Percentiles rank a stretch among this genome's conserved stretches.
These are phyloP conservation scores for Trypoxylon attenuatum DNA, from an alignment of 2,888 invertebrate genomes.

Conservation along the genomic window DNA sequence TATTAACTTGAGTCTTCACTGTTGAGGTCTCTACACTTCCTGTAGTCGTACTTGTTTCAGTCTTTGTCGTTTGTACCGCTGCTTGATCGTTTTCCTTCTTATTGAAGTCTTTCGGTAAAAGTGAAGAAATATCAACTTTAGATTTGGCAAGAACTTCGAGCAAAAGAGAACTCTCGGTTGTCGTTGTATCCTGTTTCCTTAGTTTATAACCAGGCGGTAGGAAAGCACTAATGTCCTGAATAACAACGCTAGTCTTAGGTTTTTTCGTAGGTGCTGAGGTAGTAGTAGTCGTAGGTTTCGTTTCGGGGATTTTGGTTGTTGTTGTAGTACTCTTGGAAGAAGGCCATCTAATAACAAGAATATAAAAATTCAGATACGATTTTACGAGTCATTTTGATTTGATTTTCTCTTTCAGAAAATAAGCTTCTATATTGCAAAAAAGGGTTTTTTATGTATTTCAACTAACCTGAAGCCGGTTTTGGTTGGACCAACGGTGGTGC, in stretches of 20 bases:
- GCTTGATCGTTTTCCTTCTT: conserved; percentile 61
- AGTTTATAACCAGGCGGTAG: conserved; percentile 82
- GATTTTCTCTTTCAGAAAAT: too few relatives aligned
- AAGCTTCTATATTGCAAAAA: background rate
- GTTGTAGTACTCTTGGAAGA: conserved; percentile 36
- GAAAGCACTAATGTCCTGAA: conserved; percentile 78
- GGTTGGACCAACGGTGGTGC: background rate
- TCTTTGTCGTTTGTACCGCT: conserved; percentile 58
- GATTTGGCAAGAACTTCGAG: conserved; percentile 69
- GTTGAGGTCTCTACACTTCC: conserved; percentile 1
- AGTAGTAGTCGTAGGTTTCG: conserved; percentile 25
- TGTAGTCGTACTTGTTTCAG: conserved; percentile 55
- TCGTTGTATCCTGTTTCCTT: conserved; percentile 71
- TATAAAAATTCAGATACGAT: too few relatives aligned
- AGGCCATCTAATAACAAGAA: conserved; percentile 43
- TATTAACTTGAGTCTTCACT: conserved; percentile 52
- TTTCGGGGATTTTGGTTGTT: conserved; percentile 22
- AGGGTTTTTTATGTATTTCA: background rate
- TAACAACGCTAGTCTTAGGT: conserved; percentile 27
- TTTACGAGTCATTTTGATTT: too few relatives aligned
- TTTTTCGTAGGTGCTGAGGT: conserved; percentile 18
- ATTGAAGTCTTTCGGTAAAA: conserved; percentile 81
- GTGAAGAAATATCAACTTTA: conserved; percentile 76
- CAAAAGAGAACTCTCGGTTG: conserved; percentile 67
- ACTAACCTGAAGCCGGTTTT: conserved; percentile 48